Evolutionary conservation across 2,113 vertebrate genomes (phyloP).

Genomic region (Thomomys bottae): DNA sequence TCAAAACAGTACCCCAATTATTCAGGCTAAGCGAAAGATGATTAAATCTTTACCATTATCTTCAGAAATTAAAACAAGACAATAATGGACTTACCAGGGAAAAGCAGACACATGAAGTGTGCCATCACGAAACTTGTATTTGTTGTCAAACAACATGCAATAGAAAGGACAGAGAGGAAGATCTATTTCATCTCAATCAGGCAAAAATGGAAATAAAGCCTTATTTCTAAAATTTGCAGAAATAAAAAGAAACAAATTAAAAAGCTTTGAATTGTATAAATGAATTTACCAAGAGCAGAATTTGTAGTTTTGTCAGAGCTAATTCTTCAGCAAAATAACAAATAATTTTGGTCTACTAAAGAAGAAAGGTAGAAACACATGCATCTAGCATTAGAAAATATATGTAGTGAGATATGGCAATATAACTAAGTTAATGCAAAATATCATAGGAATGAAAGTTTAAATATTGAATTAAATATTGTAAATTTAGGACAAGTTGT

Average conservation of each 20-base stretch:
- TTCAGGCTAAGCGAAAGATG: too few species aligned
- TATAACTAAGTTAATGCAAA: neutral
- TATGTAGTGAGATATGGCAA: neutral
- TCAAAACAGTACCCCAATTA: too few species aligned
- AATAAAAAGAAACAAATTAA: constrained; percentile 14
- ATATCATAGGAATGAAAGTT: neutral
- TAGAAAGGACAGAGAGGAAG: too few species aligned
- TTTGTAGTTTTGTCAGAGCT: neutral
- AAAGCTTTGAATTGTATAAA: neutral
- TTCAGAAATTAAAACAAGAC: too few species aligned
- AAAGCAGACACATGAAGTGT: too few species aligned
- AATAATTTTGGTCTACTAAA: neutral
- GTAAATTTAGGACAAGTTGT: neutral
- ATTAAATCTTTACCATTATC: too few species aligned
- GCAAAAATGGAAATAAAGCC: neutral
- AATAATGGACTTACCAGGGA: too few species aligned
- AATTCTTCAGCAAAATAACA: neutral
- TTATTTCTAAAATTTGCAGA: neutral
- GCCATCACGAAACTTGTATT: too few species aligned
- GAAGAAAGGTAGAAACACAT: neutral
- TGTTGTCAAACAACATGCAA: too few species aligned
- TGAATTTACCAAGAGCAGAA: neutral
- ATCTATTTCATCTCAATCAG: too few species aligned
- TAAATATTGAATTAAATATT: neutral
- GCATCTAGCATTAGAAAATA: neutral